Conservation (phyloP, 2,797 vertebrate genomes). For the Acanthurus lineatus region DNA sequence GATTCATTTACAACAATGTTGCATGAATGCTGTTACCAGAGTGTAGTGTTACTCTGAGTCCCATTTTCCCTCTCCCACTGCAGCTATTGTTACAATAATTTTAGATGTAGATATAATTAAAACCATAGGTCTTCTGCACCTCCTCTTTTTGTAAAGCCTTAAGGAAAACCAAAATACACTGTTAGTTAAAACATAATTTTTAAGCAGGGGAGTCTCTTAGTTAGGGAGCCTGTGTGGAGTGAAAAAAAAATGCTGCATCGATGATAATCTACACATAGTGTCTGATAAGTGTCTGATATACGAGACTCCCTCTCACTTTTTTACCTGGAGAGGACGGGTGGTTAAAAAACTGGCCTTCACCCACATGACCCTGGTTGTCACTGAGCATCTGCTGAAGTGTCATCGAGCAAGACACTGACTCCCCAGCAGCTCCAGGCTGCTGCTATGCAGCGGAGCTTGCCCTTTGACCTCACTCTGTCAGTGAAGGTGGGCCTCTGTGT, state of each 20-base stretch:
- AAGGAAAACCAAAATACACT: constrained; percentile 6
- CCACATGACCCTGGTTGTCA: constrained; percentile 60
- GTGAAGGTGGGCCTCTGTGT: constrained; percentile 17
- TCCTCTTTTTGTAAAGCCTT: constrained; percentile 1
- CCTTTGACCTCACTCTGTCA: constrained; percentile 41
- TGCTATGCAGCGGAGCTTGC: constrained; percentile 14
- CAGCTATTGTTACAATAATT: constrained; percentile 38
- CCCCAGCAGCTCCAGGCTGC: constrained; percentile 24
- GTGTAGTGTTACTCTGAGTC: constrained; percentile 11
- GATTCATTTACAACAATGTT: constrained; percentile 52
- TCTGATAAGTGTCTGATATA: constrained; percentile 3
- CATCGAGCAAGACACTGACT: constrained; percentile 51
- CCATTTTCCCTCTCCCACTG: constrained; percentile 35
- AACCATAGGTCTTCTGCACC: constrained; percentile 23
- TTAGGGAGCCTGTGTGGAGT: background rate
- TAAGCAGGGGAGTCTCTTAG: background rate
- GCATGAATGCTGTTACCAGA: constrained; percentile 18
- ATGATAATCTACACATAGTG: background rate
- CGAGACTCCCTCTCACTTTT: constrained; percentile 12
- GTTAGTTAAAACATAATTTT: background rate
- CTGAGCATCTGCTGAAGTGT: constrained; percentile 72
- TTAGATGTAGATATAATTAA: constrained; percentile 42
- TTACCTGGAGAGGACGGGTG: constrained; percentile 47
- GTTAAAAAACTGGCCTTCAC: constrained; percentile 60
- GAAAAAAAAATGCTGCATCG: constrained; percentile 7